These are phyloP conservation scores for Pithys albifrons DNA, from an alignment of 2,113 vertebrate species.

Conservation along the genomic window DNA sequence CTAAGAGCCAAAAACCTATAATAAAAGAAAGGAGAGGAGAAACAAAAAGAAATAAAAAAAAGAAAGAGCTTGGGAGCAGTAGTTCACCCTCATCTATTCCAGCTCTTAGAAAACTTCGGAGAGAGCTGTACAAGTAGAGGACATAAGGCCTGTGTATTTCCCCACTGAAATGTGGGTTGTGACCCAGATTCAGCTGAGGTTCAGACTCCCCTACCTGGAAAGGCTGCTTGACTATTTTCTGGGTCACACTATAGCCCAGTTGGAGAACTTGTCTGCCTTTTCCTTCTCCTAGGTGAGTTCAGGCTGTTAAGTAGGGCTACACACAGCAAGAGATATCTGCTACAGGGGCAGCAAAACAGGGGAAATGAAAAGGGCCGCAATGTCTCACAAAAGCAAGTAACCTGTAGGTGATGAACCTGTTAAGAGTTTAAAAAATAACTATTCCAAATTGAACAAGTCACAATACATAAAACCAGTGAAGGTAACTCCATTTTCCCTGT, in stretches of 20 bases:
- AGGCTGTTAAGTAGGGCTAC: background rate
- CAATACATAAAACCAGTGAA: background rate
- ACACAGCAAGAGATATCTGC: background rate
- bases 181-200: background rate
- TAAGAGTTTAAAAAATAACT: background rate
- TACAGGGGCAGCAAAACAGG: background rate
- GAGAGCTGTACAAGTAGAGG: background rate
- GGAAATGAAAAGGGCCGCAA: background rate
- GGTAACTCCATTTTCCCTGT: background rate
- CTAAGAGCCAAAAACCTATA: background rate
- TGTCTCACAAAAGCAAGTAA: background rate
- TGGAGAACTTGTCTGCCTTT: background rate
- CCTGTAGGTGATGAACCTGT: background rate
- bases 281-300: background rate
- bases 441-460: background rate
- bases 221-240: background rate
- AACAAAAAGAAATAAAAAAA: too few species aligned
- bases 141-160: rapidly evolving
- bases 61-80: background rate
- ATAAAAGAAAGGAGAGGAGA: background rate
- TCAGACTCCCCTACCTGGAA: background rate
- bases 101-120: background rate
- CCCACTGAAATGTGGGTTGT: background rate
- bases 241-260: background rate
- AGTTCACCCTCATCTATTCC: background rate